A percentile compares a stretch with the other conserved stretches of the same genome.
phyloP scores from a whole-genome alignment of 2,113 vertebrate genomes.

The Callithrix jacchus region DNA sequence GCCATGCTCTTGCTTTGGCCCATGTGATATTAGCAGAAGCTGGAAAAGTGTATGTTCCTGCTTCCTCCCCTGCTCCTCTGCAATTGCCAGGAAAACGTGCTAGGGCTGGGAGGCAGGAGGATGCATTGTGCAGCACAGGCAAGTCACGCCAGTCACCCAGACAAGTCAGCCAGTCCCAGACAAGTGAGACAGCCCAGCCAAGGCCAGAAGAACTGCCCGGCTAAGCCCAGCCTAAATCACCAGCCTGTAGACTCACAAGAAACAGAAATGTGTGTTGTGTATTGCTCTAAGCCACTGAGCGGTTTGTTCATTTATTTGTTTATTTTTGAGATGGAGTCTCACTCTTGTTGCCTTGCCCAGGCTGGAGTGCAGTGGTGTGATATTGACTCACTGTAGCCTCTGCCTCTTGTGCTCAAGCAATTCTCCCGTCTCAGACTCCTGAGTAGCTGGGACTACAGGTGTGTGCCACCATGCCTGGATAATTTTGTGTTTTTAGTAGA shows the following conservation, averaged over 20 bases:
- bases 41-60: not conserved
- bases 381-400: too few species aligned
- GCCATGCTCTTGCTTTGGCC: not conserved
- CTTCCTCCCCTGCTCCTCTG: not conserved
- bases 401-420: too few species aligned
- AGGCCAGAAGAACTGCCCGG: not conserved
- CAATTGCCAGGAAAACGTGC: not conserved
- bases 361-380: too few species aligned
- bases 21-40: not conserved
- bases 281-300: not conserved
- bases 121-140: rapidly evolving
- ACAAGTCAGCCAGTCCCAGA: not conserved
- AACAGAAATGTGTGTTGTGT: not conserved
- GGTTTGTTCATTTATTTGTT: not conserved
- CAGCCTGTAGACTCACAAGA: not conserved
- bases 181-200: not conserved
- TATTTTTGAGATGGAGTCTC: too few species aligned
- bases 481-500: too few species aligned
- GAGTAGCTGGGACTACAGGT: too few species aligned
- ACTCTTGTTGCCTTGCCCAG: too few species aligned
- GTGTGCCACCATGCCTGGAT: too few species aligned
- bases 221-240: too few species aligned
- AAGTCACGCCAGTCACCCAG: not conserved
- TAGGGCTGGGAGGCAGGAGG: not conserved
- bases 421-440: too few species aligned